Evolutionary conservation across 2,113 vertebrate species (phyloP).

Genomic region (Chlorodrepanis virens): DNA sequence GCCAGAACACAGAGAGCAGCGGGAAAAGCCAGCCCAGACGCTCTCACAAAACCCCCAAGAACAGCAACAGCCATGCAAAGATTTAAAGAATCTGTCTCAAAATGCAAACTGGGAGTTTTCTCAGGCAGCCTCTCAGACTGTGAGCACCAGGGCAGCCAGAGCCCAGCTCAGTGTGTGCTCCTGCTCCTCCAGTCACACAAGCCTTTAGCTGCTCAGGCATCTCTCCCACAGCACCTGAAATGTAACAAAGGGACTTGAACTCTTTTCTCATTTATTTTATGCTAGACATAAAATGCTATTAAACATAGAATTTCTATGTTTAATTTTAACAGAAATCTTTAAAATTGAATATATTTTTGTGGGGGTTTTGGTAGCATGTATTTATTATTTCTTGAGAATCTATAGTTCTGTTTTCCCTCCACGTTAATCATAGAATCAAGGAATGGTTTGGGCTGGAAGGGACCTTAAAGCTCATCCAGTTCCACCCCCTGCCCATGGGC

Average conservation of each 20-base stretch:
- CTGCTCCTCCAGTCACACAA: neutral
- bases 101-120: neutral
- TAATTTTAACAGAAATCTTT: neutral
- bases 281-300: too few species aligned
- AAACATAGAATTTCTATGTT: neutral
- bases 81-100: neutral
- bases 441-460: neutral
- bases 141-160: neutral
- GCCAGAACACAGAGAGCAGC: neutral
- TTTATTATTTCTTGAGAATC: neutral
- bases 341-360: neutral
- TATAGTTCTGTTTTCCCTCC: neutral
- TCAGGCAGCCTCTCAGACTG: neutral
- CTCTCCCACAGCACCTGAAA: neutral
- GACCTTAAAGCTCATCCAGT: neutral
- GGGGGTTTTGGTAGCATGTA: neutral
- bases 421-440: neutral
- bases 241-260: accelerated
- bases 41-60: neutral
- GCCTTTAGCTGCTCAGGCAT: neutral
- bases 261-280: neutral
- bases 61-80: neutral
- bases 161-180: neutral
- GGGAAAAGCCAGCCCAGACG: neutral
- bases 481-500: too few species aligned